Base-by-base conservation (phyloP, 2,888 invertebrate species). In the Eupithecia inturbata region DNA sequence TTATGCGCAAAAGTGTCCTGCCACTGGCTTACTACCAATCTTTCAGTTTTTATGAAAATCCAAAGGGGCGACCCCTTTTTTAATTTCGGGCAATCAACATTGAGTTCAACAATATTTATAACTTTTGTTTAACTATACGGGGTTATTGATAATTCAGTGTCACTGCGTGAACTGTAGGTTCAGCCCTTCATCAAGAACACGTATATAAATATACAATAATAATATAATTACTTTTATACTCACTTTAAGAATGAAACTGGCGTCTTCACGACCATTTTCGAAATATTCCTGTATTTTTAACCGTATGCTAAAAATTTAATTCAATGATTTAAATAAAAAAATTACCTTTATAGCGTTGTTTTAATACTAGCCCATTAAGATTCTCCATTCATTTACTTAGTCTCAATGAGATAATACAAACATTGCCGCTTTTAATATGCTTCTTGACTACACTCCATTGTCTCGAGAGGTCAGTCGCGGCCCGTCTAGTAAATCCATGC, bases 401-500 rank as follows among this genome's bases (percentile, higher is more conserved):
- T 60, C 63, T 63, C 62, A 68, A 75, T 70, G 49, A 62, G 67
- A 60, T 31, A 70, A 70, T 71, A 68, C 66, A 71, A 71, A 53
- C 63, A 31, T 62, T 49, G 67, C 49, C 49, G 49, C 66, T 67
- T 67, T 75, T 67, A 57, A 71, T 72, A 70, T 62, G 73, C 71
- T 71, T 63, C 74, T 67, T 67, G 64, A 64, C 66, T 62, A 66
- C 72, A 71, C 60, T 66, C 75, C 81, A 82, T 85, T 84, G 85
- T 83, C 76, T 33, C 60, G 53, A 62, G 68, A 22, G 78, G 82
- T 82, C 81, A 82, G 74, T 63, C 49, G 75, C 84, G 80, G 88
- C 85, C 87, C 87, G 85, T 85, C 73, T 71, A 88, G 88, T 87
- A 85, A 84, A 85, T 87, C 90, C 87, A 87, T 89, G 88, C 92